These are phyloP conservation scores for Adoxophyes honmai DNA, from an alignment of 1,140 invertebrate genomes.

Conservation along the genomic window DNA sequence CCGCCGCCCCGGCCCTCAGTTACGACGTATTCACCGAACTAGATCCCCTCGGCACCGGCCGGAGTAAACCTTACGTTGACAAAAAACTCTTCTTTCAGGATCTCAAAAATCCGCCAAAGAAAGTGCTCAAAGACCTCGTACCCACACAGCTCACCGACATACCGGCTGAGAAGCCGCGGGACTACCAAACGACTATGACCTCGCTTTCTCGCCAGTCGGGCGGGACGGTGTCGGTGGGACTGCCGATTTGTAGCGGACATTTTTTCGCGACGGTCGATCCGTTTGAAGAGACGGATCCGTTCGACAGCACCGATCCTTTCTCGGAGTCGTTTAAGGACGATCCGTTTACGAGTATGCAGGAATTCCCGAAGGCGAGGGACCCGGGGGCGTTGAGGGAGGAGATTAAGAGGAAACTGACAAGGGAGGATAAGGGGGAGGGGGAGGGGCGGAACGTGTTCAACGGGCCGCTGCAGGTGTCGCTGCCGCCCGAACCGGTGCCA, in stretches of 20 bases:
- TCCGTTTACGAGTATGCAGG: constrained; percentile 78
- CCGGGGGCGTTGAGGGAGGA: constrained; percentile 32
- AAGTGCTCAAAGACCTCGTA: constrained; percentile 90
- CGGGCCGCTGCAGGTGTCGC: constrained; percentile 81
- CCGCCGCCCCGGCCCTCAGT: constrained; percentile 44
- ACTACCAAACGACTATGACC: constrained; percentile 61
- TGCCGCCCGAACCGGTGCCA: constrained; percentile 80
- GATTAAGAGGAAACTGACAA: constrained; percentile 35
- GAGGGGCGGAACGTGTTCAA: constrained; percentile 64
- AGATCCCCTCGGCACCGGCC: constrained; percentile 93
- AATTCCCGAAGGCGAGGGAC: constrained; percentile 54
- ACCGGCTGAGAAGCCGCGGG: constrained; percentile 34
- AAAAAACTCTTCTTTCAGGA: constrained; percentile 97
- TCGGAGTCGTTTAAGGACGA: constrained; percentile 78
- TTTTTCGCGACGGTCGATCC: constrained; percentile 79
- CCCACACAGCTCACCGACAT: constrained; percentile 58
- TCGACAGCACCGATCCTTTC: constrained; percentile 82
- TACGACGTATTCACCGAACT: constrained; percentile 94
- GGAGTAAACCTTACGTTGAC: constrained; percentile 93
- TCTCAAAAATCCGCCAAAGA: constrained; percentile 94
- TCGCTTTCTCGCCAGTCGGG: constrained; percentile 71
- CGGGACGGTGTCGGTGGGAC: constrained; percentile 68
- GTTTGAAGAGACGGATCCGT: constrained; percentile 84
- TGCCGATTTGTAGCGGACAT: constrained; percentile 43
- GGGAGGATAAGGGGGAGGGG: constrained; percentile 24